Base-by-base conservation (phyloP, 2,888 invertebrate genomes). In the Tiphia femorata region DNA sequence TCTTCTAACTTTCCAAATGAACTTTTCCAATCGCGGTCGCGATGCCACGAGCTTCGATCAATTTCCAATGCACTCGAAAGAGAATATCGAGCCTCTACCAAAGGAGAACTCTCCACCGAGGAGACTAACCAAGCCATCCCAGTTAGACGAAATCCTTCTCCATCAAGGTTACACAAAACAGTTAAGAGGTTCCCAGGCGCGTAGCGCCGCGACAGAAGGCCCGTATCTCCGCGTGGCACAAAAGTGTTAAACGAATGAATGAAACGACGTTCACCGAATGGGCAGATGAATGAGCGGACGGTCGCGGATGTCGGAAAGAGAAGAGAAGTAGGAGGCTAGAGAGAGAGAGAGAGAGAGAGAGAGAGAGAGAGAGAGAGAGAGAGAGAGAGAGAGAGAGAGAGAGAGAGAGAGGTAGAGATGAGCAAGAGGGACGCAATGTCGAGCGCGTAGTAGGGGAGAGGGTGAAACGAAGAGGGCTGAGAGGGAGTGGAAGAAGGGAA, bases 201-300 rank as follows among this genome's bases (percentile, higher is more conserved):
- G 63, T 56, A 47, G 42, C 59, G 55, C 60, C 42, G 58, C 69
- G 69, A 74, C 73, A 72, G 71, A 73, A 77, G 73, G 64, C 81
- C 80, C 82, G 79, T 82, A 82, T 82, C 75, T 65, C 55, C 73
- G 74, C 75, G 71, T 71, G 64, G 73, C 78, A 80, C 79, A 81
- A 80, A 81, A 81, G 80, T 82, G 78, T 80, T 81, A 77, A 80
- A 77, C 75, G 79, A 76, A 78, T 77, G 78, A 81, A 77, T 76
- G 80, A 75, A 75, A 52, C 70, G 70, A 65, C 58, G 62, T 59
- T 54, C 56, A 59, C 56, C 58, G 67, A 74, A 75, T 67, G 68
- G 71, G 50, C 61, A 72, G 71, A 74, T 73, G 77, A 76, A 72
- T 70, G 75, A 72, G 70, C 67, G 65, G 33, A 14, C n/a, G n/a